Evolutionary conservation across 1,140 invertebrate species (phyloP), one percentile per base, ranked within the genome.

Genomic region (Drosophila truncata): DNA sequence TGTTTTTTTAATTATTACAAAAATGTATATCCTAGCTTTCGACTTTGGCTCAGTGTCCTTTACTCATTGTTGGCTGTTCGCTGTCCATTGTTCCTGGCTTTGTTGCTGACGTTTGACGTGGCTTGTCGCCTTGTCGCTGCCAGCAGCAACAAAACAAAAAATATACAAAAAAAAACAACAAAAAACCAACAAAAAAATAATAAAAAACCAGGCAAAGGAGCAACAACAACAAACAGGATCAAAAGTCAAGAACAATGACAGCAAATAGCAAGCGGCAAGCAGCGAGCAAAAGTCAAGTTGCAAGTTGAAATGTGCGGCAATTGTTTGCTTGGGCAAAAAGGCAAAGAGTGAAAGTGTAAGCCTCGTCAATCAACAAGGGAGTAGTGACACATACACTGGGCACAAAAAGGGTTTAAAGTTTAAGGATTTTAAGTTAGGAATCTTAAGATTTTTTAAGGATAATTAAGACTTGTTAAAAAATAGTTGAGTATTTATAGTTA

Each of bases 201-300:
- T 4, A 27, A 6, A 27, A 54, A 23, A 52, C 20, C 31, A 33
- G n/a, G 3, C 14, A 54, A 55, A 23, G 52, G 52, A 55, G n/a
- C 18, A 37, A 23, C 29, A 25, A 27, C 37, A 20, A 37, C 18
- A 37, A n/a, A 31, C 66, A 57, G 70, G 85, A 90, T 88, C 85
- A 88, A 90, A 78, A 88, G 85, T 88, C 84, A 88, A 88, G 81
- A 90, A 88, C 84, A 88, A 90, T 88, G 85, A 90, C 78, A 78
- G 78, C 64, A 79, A 72, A 78, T 65, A 71, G 67, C 79, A 66
- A 71, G 47, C 58, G 60, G 65, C 60, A 67, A 73, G 57, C 64
- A 73, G 49, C 44, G 61, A 87, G 79, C 79, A 78, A 88, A 88
- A 87, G 84, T 88, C 84, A 88, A 88, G 85, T 90, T 84, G 84